phyloP scores from a whole-genome alignment of 2,888 invertebrate species.

The Philaethria dido region DNA sequence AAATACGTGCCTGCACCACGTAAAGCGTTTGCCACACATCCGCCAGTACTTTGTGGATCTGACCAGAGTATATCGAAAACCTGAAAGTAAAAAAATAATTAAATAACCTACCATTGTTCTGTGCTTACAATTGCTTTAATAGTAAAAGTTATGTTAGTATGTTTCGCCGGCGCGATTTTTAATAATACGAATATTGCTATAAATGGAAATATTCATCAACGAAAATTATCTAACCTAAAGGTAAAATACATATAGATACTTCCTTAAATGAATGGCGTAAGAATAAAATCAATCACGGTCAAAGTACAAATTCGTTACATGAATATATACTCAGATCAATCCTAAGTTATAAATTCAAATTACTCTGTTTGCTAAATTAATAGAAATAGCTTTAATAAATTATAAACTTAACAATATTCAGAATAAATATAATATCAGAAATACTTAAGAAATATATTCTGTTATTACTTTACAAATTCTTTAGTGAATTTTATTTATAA shows the following conservation, averaged over 20 bases:
- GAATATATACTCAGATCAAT: not conserved
- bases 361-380: not conserved
- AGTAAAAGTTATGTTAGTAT: too few relatives aligned
- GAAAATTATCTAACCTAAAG: too few relatives aligned
- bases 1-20: conserved; percentile 97
- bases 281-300: not conserved
- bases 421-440: not conserved
- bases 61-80: conserved; percentile 98
- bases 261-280: not conserved
- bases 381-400: not conserved
- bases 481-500: not conserved
- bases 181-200: too few relatives aligned
- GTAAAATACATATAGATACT: not conserved
- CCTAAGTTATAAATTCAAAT: not conserved
- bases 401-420: conserved; percentile 1
- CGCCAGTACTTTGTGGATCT: conserved; percentile 91
- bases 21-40: conserved; percentile 92
- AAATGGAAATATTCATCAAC: too few relatives aligned
- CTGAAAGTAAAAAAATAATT: conserved; percentile 65
- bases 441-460: not conserved
- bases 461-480: conserved; percentile 5
- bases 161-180: too few relatives aligned
- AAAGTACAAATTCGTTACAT: not conserved
- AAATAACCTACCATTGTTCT: not conserved
- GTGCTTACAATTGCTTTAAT: too few relatives aligned